phyloP scores from a whole-genome alignment of 1,140 invertebrate species.

The Anastrepha obliqua region DNA sequence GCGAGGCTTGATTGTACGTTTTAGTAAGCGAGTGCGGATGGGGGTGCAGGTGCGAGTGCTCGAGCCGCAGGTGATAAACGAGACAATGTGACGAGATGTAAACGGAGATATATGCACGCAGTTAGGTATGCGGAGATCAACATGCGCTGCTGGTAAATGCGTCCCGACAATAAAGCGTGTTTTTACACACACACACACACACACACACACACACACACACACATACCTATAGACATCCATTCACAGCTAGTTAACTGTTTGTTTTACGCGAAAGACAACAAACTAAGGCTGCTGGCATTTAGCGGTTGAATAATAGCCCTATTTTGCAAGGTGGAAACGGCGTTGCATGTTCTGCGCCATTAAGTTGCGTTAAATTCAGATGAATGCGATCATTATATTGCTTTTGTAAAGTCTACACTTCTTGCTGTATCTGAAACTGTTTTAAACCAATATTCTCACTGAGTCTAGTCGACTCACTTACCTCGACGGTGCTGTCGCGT shows the following conservation, averaged over 20 bases:
- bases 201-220: background rate
- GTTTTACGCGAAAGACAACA: background rate
- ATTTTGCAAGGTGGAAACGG: background rate
- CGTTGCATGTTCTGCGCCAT: background rate
- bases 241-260: background rate
- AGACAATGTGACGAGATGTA: background rate
- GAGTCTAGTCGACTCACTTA: slow-evolving; percentile 69
- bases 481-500: slow-evolving; percentile 80
- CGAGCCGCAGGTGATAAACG: slow-evolving; percentile 6
- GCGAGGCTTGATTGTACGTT: background rate
- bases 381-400: background rate
- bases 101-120: background rate
- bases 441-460: background rate
- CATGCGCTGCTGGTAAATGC: background rate
- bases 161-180: background rate
- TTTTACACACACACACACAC: background rate
- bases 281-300: slow-evolving; percentile 35
- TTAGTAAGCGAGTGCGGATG: background rate
- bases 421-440: background rate
- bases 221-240: background rate
- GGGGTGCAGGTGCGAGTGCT: background rate
- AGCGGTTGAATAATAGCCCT: slow-evolving; percentile 28
- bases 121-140: background rate
- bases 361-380: background rate
- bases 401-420: background rate